These are phyloP conservation scores for Caenorhabditis sp. DNA, from an alignment of 2,888 invertebrate genomes.

Conservation along the genomic window DNA sequence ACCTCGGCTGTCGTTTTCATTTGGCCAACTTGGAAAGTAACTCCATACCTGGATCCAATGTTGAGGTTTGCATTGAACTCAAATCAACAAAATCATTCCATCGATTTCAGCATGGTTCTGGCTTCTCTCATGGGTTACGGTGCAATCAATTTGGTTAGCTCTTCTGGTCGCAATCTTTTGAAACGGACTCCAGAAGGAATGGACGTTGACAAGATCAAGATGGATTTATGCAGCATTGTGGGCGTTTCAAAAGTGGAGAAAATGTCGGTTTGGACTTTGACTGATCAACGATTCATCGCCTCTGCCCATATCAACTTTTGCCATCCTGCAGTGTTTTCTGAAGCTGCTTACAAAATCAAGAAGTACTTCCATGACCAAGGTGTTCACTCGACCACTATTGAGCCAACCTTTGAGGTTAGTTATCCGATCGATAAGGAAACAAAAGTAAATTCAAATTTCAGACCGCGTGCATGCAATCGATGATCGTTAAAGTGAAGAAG, in stretches of 20 bases:
- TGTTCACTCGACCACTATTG: slow-evolving; percentile 85
- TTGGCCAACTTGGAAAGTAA: slow-evolving; percentile 85
- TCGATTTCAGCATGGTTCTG: slow-evolving; percentile 61
- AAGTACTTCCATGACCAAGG: slow-evolving; percentile 85
- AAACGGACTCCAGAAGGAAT: slow-evolving; percentile 99
- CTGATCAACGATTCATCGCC: slow-evolving; percentile 80
- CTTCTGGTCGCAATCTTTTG: slow-evolving; percentile 94
- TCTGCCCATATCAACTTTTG: slow-evolving; percentile 84
- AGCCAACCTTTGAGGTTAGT: slow-evolving; percentile 84
- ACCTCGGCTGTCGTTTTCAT: slow-evolving; percentile 89
- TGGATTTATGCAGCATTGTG: slow-evolving; percentile 68
- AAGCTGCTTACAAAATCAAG: slow-evolving; percentile 84
- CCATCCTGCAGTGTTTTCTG: slow-evolving; percentile 84
- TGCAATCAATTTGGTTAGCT: slow-evolving; percentile 87
- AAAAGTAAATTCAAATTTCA: not conserved
- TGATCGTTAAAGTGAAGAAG: slow-evolving; percentile 44
- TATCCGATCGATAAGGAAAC: not conserved
- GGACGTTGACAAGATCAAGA: slow-evolving; percentile 86
- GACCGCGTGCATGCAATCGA: slow-evolving; percentile 55
- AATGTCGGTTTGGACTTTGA: slow-evolving; percentile 84
- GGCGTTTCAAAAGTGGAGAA: slow-evolving; percentile 78
- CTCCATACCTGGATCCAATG: slow-evolving; percentile 94
- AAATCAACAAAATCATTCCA: no score
- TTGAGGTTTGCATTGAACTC: slow-evolving; percentile 85
- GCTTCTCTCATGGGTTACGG: slow-evolving; percentile 70